phyloP scores from a whole-genome alignment of 2,113 vertebrate genomes.

The Papio anubis region DNA sequence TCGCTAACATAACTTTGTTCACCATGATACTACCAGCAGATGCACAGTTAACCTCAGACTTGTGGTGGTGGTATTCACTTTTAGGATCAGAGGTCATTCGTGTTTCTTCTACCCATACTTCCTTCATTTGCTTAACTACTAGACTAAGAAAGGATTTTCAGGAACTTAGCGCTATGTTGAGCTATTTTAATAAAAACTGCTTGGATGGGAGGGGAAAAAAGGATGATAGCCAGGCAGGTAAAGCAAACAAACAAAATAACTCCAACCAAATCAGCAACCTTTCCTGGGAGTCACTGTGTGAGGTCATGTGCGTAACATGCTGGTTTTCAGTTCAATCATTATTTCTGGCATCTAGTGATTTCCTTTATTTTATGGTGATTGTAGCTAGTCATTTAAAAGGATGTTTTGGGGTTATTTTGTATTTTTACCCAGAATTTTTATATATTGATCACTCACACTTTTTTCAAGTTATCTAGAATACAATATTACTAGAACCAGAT shows the following conservation, averaged over 20 bases:
- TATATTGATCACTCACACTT: neutral
- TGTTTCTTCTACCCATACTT: neutral
- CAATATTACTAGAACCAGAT: neutral
- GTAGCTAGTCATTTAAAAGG: neutral
- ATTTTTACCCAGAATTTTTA: conserved; percentile 10
- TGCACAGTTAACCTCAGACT: neutral
- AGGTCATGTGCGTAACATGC: accelerated
- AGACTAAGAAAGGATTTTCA: neutral
- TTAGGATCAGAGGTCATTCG: neutral
- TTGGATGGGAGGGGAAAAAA: neutral
- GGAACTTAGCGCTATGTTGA: neutral
- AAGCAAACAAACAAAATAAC: neutral
- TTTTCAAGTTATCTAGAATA: conserved; percentile 30
- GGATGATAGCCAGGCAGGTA: neutral
- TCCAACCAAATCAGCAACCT: neutral
- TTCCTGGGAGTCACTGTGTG: neutral
- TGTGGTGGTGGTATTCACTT: neutral
- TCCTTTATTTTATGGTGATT: conserved; percentile 19
- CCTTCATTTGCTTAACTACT: neutral
- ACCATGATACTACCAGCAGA: neutral
- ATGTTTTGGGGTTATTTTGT: neutral
- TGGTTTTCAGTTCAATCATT: neutral
- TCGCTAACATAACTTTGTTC: neutral
- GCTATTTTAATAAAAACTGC: conserved; percentile 28
- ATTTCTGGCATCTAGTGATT: neutral